Evolutionary conservation across 2,797 vertebrate genomes (phyloP).

Genomic region (Ispidina lecontei): DNA sequence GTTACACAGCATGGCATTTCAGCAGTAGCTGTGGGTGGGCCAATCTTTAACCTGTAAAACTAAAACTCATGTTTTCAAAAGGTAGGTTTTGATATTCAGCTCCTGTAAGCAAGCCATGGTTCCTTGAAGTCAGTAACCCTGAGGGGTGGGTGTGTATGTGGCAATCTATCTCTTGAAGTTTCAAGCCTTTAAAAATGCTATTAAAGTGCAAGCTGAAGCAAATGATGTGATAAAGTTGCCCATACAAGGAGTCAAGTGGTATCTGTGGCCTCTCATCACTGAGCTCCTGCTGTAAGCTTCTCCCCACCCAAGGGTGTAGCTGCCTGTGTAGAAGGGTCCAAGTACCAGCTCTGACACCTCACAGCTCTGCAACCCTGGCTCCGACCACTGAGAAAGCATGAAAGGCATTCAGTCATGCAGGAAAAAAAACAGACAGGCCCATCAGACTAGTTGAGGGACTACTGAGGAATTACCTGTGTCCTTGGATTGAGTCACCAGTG

Average conservation of each 20-base stretch:
- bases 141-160: neutral
- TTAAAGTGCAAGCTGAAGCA: neutral
- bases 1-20: neutral
- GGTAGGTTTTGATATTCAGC: neutral
- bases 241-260: neutral
- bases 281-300: neutral
- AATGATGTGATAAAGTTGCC: neutral
- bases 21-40: neutral
- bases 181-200: neutral
- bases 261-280: neutral
- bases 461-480: accelerated
- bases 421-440: neutral
- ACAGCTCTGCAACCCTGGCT: neutral
- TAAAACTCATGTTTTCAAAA: neutral
- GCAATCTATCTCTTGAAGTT: neutral
- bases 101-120: accelerated
- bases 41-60: neutral
- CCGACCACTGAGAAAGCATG: neutral
- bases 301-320: neutral
- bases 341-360: neutral
- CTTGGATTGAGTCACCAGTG: neutral
- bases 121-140: neutral
- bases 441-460: neutral
- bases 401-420: neutral
- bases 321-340: neutral